These are phyloP conservation scores for Pterocles orientalis DNA, from an alignment of 2,113 vertebrate genomes.

Conservation along the genomic window DNA sequence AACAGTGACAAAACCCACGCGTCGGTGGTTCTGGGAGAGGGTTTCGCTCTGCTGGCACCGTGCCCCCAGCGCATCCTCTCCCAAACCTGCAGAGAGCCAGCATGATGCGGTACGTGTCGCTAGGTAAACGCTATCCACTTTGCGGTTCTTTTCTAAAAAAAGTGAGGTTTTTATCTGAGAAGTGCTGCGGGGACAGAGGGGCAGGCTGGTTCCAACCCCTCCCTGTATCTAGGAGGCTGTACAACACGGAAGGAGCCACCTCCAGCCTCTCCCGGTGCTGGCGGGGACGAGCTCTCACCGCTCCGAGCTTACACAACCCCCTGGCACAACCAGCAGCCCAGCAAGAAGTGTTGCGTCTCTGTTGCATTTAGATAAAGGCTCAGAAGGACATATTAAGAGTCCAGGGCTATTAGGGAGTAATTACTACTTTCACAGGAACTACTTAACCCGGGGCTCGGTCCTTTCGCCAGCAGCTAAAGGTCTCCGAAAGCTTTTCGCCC, in stretches of 20 bases:
- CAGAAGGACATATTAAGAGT: not conserved
- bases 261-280: rapidly evolving
- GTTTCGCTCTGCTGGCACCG: not conserved
- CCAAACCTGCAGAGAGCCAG: not conserved
- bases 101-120: rapidly evolving
- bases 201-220: not conserved
- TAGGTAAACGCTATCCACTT: rapidly evolving
- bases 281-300: not conserved
- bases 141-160: not conserved
- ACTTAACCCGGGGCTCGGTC: not conserved
- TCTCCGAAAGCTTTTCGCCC: not conserved
- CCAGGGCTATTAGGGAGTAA: not conserved
- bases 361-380: not conserved
- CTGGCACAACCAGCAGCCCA: not conserved
- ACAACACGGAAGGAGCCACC: rapidly evolving
- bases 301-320: not conserved
- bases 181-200: rapidly evolving
- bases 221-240: rapidly evolving
- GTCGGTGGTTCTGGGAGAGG: not conserved
- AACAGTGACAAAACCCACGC: not conserved
- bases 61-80: rapidly evolving
- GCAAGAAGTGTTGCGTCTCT: rapidly evolving
- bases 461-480: not conserved
- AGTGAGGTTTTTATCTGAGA: rapidly evolving
- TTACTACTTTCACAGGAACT: not conserved